A percentile compares a stretch with the other conserved stretches of the same genome.
Conservation (phyloP, 2,113 vertebrate species). For the Dicaeum eximium region DNA sequence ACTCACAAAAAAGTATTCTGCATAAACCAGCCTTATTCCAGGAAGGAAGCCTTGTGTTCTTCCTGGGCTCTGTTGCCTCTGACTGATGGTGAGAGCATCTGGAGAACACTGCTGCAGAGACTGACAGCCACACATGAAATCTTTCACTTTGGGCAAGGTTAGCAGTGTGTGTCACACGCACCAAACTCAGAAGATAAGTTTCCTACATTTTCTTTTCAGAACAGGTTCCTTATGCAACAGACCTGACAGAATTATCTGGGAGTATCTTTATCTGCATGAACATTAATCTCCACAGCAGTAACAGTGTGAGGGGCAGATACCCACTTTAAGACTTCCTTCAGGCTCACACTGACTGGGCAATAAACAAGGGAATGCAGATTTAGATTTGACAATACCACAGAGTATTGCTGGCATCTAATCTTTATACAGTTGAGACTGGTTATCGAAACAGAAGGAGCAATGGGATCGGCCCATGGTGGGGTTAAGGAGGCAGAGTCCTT, state of each 20-base stretch:
- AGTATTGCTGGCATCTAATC: background rate
- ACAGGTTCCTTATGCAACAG: fast-evolving
- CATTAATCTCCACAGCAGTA: background rate
- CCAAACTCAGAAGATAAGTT: background rate
- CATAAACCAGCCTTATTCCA: background rate
- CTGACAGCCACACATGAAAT: background rate
- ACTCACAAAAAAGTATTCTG: background rate
- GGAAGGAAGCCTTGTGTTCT: background rate
- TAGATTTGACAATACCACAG: background rate
- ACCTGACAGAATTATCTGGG: background rate
- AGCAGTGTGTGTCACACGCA: fast-evolving
- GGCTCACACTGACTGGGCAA: background rate
- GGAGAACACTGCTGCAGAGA: background rate
- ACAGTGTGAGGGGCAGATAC: fast-evolving
- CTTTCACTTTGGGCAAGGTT: background rate
- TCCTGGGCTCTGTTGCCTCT: background rate
- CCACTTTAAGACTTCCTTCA: background rate
- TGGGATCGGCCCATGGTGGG: background rate
- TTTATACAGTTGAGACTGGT: background rate
- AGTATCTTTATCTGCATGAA: background rate
- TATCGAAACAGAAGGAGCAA: background rate
- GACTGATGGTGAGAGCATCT: background rate
- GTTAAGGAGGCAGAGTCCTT: background rate
- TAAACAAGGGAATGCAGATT: background rate
- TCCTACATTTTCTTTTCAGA: background rate